Base-by-base conservation (phyloP, 2,113 vertebrate genomes). In the Psophia crepitans region DNA sequence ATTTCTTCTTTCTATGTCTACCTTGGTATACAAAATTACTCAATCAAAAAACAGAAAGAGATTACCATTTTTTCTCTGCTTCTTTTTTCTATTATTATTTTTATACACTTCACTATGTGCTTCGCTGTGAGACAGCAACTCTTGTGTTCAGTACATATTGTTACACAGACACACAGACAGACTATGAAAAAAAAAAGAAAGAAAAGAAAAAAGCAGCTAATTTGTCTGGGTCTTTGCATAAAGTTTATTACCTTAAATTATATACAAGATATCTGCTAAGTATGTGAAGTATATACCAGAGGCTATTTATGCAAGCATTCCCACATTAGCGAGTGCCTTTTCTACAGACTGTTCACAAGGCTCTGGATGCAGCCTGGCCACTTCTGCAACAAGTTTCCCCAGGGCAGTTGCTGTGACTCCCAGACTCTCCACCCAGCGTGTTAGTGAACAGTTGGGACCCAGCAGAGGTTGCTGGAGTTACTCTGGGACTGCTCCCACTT, bases 341-440 rank as follows among this genome's bases (percentile, higher is more conserved):
- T 44, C 35, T 69, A 15, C 24, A 28, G 14, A 12, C 32, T 76
- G 4, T 66, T 75, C 27, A 74, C 22, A 44, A 19, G 22, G 27
- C 7, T 35, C 32, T 54, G 41, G 5, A 26, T 41, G 56, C 17
- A 70, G 30, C 5, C 11, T 48, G 15, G 20, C 4, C 5, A 27
- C 8, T 46, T 65, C 26, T 73, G 11, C 58, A 83, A 10, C 17
- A 65, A 5, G 12, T 33, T 43, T 73, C 6, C 19, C 48, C 5
- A 1, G 3, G 20, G 5, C 12, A 35, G 30, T 27, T 3, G 0
- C 30, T 46, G 24, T 11, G 23, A 23, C 41, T 76, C 49, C 7
- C 35, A 26, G 9, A 26, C 9, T 69, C 6, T 69, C 27, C 23
- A 43, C 18, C 20, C 14, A 28, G 5, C 5, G 13, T 37, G 27